These are phyloP conservation scores for Leptestheria dahalacensis DNA, from an alignment of 1,140 invertebrate species.

Conservation along the genomic window DNA sequence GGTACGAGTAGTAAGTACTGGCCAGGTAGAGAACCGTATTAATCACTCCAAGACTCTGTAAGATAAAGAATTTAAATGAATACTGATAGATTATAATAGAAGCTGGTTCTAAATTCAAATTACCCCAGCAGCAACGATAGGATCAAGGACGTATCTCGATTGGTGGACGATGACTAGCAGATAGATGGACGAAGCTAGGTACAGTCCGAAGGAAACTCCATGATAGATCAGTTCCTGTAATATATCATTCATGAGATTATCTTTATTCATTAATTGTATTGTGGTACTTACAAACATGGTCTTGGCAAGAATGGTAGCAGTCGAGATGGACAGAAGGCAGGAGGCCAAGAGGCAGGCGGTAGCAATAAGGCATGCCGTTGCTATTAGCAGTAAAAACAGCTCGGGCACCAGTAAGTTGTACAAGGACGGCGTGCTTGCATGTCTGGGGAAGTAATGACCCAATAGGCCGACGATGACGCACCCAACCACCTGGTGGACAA, in stretches of 20 bases:
- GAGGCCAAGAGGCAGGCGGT: conserved; percentile 55
- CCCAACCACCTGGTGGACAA: conserved; percentile 47
- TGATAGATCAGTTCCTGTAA: conserved; percentile 71
- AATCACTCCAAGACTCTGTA: neutral
- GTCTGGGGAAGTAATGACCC: conserved; percentile 35
- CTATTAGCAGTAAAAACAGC: conserved; percentile 55
- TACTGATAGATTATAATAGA: neutral
- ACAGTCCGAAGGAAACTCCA: conserved; percentile 46
- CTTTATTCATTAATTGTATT: conserved; percentile 56
- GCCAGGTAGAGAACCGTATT: neutral
- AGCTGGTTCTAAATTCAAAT: no score
- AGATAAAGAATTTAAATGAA: neutral
- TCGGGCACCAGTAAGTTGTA: conserved; percentile 29
- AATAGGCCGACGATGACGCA: conserved; percentile 50
- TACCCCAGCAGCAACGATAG: neutral
- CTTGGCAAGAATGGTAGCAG: conserved; percentile 61
- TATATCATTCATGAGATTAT: conserved; percentile 62
- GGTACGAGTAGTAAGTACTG: neutral
- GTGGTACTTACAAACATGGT: conserved; percentile 67
- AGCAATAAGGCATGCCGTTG: conserved; percentile 55
- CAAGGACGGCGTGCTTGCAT: conserved; percentile 4
- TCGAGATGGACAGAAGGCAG: conserved; percentile 54
- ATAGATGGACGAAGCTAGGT: conserved; percentile 45
- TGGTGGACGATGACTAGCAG: conserved; percentile 33
- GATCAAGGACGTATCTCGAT: neutral